phyloP scores from a whole-genome alignment of 2,113 vertebrate species.

The Typhlomys cinereus region DNA sequence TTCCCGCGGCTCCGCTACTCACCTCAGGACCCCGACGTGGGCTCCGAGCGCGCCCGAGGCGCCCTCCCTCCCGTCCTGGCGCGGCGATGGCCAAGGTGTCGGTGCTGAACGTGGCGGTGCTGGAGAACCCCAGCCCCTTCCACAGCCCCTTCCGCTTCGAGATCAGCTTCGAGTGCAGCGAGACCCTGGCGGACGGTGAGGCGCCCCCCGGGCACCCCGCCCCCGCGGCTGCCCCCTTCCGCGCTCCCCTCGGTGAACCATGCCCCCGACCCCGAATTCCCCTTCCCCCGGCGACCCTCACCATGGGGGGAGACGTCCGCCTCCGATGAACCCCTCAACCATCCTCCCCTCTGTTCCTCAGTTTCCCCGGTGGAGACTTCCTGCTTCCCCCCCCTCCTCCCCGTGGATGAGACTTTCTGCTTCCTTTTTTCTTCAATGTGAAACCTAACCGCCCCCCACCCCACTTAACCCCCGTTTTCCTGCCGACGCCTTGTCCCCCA shows the following conservation, averaged over 20 bases:
- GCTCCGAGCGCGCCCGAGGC: background rate
- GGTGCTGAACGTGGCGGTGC: constrained; percentile 91
- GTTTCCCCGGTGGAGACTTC: background rate
- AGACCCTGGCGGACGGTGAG: constrained; percentile 92
- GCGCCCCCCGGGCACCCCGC: background rate
- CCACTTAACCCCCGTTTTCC: rapidly evolving
- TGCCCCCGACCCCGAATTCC: background rate
- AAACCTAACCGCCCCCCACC: too few species aligned
- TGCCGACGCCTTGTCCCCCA: background rate
- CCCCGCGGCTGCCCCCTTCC: too few species aligned
- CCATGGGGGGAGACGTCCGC: too few species aligned
- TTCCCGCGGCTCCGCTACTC: too few species aligned
- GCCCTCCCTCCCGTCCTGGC: background rate
- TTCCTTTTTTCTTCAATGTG: too few species aligned
- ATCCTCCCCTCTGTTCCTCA: too few species aligned
- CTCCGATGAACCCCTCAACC: too few species aligned
- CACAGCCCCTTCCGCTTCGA: constrained; percentile 95
- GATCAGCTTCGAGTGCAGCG: constrained; percentile 95
- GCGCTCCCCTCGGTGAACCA: too few species aligned
- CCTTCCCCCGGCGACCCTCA: too few species aligned
- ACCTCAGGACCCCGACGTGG: background rate
- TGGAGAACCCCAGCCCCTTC: constrained; percentile 94
- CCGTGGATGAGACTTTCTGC: too few species aligned
- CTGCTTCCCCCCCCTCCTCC: background rate
- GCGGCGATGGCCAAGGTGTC: constrained; percentile 93